Evolutionary conservation across 1,140 invertebrate species (phyloP).

Genomic region (Acromyrmex charruanus): DNA sequence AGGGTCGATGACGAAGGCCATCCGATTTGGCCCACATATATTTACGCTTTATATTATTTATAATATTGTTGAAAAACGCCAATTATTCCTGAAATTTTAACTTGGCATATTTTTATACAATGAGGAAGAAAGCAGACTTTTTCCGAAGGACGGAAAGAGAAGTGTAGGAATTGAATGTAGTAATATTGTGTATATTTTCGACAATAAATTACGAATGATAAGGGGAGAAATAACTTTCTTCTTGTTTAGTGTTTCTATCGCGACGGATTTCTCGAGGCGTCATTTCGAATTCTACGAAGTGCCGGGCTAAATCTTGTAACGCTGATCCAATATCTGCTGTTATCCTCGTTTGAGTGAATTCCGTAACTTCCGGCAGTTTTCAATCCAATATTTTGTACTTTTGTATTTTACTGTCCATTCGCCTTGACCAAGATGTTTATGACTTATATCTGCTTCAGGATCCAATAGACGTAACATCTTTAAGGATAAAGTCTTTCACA

Average conservation of each 20-base stretch:
- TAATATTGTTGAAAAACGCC: background rate
- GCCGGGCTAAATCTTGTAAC: conserved; percentile 45
- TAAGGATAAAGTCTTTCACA: background rate
- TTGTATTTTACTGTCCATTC: background rate
- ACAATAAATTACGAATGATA: conserved; percentile 20
- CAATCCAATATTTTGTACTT: conserved; percentile 13
- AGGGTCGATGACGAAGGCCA: no score
- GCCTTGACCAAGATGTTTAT: background rate
- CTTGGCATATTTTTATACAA: background rate
- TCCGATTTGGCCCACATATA: no score
- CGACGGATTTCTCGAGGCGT: conserved; percentile 2
- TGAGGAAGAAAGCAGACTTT: background rate
- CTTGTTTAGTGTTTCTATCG: conserved; percentile 13
- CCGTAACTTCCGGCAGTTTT: conserved; percentile 42
- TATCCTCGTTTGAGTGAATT: conserved; percentile 43
- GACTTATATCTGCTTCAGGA: background rate
- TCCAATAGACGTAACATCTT: background rate
- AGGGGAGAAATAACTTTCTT: conserved; percentile 31
- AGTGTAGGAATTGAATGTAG: background rate
- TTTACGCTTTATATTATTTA: background rate
- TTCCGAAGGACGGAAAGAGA: background rate
- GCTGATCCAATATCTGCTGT: conserved; percentile 41
- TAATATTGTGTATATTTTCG: conserved; percentile 28
- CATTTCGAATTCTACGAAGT: conserved; percentile 36
- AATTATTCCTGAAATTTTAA: background rate